phyloP scores from a whole-genome alignment of 2,888 invertebrate species.

The Drosophila setosimentum region DNA sequence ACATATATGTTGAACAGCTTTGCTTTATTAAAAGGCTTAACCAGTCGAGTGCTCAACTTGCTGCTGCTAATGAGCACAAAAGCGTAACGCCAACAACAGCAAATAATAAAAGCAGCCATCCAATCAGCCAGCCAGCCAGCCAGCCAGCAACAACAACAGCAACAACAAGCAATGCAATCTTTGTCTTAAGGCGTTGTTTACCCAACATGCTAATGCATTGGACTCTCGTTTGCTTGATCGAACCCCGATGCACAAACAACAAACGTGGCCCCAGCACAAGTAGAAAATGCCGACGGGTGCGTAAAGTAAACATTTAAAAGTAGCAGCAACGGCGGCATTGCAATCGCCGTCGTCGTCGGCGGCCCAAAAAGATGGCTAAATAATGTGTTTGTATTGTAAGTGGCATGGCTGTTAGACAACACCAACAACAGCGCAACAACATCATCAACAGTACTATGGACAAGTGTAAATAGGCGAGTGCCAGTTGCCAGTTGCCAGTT shows the following conservation, averaged over 20 bases:
- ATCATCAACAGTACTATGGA: constrained; percentile 30
- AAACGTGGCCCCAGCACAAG: constrained; percentile 27
- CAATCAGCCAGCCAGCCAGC: constrained; percentile 15
- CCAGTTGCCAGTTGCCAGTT: constrained; percentile 16
- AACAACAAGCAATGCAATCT: constrained; percentile 32
- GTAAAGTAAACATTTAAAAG: constrained; percentile 81
- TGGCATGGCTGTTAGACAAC: constrained; percentile 67
- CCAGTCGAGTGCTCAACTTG: constrained; percentile 45
- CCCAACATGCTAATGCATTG: constrained; percentile 77
- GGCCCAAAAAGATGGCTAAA: constrained; percentile 80
- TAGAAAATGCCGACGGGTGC: constrained; percentile 81
- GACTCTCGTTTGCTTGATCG: constrained; percentile 59
- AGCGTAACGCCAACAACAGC: constrained; percentile 72
- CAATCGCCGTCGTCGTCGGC: constrained; percentile 40
- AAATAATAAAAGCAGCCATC: constrained; percentile 50
- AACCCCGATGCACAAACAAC: constrained; percentile 60
- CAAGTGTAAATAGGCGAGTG: constrained; percentile 70
- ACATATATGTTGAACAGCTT: constrained; percentile 27
- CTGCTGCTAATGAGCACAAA: constrained; percentile 80
- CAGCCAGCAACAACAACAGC: neutral
- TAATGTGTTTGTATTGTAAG: constrained; percentile 80
- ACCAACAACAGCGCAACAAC: constrained; percentile 17
- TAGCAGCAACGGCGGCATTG: constrained; percentile 31
- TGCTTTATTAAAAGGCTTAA: constrained; percentile 72
- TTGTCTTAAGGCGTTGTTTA: constrained; percentile 79